Evolutionary conservation across 2,888 invertebrate species (phyloP).

Genomic region (Neocrepidodera transversa): DNA sequence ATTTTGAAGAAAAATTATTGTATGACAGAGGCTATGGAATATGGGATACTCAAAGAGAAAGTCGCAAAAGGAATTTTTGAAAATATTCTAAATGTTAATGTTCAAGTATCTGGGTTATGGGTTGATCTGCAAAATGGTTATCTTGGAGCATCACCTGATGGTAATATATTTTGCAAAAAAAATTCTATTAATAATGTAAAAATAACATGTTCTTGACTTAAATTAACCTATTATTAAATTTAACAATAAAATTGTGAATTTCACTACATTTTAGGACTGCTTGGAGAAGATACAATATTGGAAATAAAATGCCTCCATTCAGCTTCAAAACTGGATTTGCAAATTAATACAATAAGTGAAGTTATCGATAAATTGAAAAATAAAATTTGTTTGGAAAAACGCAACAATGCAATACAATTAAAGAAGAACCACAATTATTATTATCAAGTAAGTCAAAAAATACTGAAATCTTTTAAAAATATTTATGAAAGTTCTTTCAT

Average conservation of each 20-base stretch:
- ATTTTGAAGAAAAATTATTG: slow-evolving; percentile 2
- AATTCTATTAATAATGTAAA: not conserved
- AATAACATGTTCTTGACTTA: not conserved
- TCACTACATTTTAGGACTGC: slow-evolving; percentile 4
- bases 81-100: not conserved
- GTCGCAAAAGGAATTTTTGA: slow-evolving; percentile 15
- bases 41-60: slow-evolving; percentile 30
- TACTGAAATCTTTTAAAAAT: too few species aligned
- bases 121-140: slow-evolving; percentile 2
- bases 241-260: not conserved
- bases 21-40: slow-evolving; percentile 29
- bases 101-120: slow-evolving; percentile 7
- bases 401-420: not conserved
- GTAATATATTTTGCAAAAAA: not conserved
- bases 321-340: too few species aligned
- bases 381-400: not conserved
- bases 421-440: slow-evolving; percentile 20
- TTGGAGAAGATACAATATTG: not conserved
- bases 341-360: slow-evolving; percentile 8
- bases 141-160: not conserved
- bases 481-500: not conserved
- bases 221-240: too few species aligned
- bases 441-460: slow-evolving; percentile 9
- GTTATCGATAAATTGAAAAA: not conserved
- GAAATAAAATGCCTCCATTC: slow-evolving; percentile 10